These are phyloP conservation scores for Ceriagrion tenellum DNA, from an alignment of 2,888 invertebrate species.

Conservation along the genomic window DNA sequence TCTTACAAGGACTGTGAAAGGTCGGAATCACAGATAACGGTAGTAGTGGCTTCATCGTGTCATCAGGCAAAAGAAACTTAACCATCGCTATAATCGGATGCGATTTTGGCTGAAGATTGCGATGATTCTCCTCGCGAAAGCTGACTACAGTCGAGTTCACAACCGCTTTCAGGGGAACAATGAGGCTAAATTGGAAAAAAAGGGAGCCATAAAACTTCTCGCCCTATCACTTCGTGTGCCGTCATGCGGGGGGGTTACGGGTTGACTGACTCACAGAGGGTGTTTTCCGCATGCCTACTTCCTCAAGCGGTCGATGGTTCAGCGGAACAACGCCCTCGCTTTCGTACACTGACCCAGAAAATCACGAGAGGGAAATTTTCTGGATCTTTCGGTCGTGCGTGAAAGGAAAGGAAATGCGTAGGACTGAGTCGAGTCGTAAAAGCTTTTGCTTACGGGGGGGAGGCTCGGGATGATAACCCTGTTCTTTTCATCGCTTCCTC, in stretches of 20 bases:
- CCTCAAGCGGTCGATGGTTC: neutral
- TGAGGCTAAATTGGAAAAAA: too few species aligned
- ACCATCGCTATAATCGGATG: neutral
- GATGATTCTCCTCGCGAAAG: neutral
- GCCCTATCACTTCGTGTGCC: neutral
- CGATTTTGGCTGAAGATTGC: neutral
- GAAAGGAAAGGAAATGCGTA: neutral
- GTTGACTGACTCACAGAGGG: neutral
- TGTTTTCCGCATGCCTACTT: neutral
- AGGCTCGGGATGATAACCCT: neutral
- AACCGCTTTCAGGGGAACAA: neutral
- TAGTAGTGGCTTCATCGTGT: neutral
- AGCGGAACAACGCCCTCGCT: slow-evolving; percentile 8
- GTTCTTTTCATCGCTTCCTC: neutral
- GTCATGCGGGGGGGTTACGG: neutral
- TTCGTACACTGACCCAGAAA: slow-evolving; percentile 32
- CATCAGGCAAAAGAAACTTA: neutral
- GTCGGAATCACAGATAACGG: neutral
- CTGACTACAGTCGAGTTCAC: neutral
- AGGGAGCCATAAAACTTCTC: neutral
- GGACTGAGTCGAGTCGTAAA: neutral
- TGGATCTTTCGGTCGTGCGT: neutral
- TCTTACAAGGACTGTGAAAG: neutral
- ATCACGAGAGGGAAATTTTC: neutral
- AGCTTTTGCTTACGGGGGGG: neutral